These are phyloP conservation scores for Colius striatus DNA, from an alignment of 2,113 vertebrate species.

Conservation along the genomic window DNA sequence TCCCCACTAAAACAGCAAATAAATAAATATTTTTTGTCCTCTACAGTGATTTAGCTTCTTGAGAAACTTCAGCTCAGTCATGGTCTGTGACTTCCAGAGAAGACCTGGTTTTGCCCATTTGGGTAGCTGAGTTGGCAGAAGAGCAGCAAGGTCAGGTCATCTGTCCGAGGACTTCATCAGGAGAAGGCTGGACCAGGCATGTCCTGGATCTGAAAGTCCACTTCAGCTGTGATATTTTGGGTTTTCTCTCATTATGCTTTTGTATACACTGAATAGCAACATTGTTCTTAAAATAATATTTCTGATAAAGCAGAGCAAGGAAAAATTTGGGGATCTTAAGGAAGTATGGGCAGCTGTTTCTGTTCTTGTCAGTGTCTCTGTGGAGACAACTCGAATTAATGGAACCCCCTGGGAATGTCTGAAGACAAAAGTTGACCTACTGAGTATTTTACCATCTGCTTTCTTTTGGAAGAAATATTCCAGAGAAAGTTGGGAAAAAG, in stretches of 20 bases:
- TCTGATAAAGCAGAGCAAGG: background rate
- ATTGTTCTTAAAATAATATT: background rate
- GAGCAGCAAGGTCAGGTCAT: background rate
- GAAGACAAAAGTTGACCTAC: conserved; percentile 28
- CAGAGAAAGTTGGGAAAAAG: conserved; percentile 56
- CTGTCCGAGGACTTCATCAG: background rate
- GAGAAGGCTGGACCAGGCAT: background rate
- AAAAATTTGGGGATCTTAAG: background rate
- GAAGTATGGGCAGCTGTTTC: background rate
- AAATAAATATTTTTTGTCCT: conserved; percentile 13
- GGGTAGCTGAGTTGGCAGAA: conserved; percentile 8
- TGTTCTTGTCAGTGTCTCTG: background rate
- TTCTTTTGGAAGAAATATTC: conserved; percentile 55
- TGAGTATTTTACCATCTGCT: conserved; percentile 61
- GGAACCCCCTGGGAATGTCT: background rate
- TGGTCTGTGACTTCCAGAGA: background rate
- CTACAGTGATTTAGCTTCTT: background rate
- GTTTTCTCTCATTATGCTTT: background rate
- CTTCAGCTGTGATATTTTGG: background rate
- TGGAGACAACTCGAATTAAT: background rate
- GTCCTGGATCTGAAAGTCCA: background rate
- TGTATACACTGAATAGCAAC: background rate
- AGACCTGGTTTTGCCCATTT: background rate
- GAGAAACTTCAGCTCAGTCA: background rate
- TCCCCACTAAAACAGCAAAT: conserved; percentile 24